Conservation (phyloP, 2,888 invertebrate species). For the Mesorhabditis belari region DNA sequence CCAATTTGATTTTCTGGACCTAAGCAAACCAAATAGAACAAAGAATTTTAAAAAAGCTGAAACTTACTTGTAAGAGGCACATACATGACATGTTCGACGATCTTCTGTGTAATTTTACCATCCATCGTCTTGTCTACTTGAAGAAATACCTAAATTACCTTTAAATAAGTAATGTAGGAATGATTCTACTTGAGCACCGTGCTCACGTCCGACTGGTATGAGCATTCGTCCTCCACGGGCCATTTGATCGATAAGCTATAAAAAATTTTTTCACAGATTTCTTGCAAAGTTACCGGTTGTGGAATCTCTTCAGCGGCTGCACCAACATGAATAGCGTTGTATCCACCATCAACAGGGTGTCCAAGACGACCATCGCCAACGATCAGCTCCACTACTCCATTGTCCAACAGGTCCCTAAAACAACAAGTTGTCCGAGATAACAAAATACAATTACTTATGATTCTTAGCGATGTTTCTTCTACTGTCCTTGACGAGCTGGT, state of each 20-base stretch:
- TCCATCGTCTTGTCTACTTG: constrained; percentile 80
- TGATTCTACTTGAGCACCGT: neutral
- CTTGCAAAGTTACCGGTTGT: constrained; percentile 51
- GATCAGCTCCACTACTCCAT: constrained; percentile 55
- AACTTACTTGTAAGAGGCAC: constrained; percentile 83
- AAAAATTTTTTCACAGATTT: constrained; percentile 4
- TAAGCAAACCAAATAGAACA: no score
- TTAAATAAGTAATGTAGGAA: neutral
- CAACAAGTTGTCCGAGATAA: no score
- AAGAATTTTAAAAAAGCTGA: neutral
- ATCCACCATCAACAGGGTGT: constrained; percentile 70
- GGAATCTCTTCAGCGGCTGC: constrained; percentile 54
- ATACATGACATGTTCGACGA: constrained; percentile 89
- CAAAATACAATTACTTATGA: constrained; percentile 59
- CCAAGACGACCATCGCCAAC: constrained; percentile 81
- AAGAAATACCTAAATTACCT: constrained; percentile 60
- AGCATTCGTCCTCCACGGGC: constrained; percentile 83
- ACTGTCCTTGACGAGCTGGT: constrained; percentile 71
- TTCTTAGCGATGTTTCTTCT: constrained; percentile 70
- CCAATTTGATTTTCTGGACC: no score
- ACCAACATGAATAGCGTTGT: constrained; percentile 74
- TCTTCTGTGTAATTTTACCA: constrained; percentile 64
- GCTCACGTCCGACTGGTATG: constrained; percentile 43
- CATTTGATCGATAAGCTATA: constrained; percentile 74
- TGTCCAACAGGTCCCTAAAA: neutral